Conservation (phyloP, 2,797 vertebrate species). For the Clarias laeviceps region DNA sequence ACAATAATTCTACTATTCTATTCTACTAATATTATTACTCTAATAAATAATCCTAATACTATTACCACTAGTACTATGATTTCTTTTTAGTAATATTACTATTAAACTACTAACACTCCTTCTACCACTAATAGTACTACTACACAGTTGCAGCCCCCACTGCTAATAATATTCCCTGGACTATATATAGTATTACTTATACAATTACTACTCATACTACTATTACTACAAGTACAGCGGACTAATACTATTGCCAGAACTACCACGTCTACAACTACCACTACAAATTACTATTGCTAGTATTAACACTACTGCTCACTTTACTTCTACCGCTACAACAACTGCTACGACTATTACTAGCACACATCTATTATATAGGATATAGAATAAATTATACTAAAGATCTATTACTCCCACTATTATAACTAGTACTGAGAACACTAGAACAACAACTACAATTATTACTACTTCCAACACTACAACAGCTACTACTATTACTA, state of each 20-base stretch:
- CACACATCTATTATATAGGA: neutral
- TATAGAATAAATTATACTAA: neutral
- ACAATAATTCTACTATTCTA: neutral
- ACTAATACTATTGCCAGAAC: neutral
- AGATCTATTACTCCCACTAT: neutral
- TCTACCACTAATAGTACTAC: neutral
- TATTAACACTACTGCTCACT: neutral
- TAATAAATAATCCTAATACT: neutral
- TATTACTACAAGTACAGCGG: neutral
- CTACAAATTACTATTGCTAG: neutral
- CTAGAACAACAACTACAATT: neutral
- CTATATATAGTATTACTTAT: slow-evolving; percentile 6
- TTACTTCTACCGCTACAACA: neutral
- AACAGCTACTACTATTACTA: neutral
- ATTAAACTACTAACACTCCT: neutral
- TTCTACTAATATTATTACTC: no score
- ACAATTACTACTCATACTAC: neutral
- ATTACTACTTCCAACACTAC: neutral
- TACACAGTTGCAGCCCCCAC: no score
- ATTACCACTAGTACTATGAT: neutral
- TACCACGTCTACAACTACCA: neutral
- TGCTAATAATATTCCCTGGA: no score
- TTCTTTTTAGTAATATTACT: neutral
- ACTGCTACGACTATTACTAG: neutral
- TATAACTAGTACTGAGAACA: neutral